phyloP scores from a whole-genome alignment of 2,797 vertebrate species.

The Artibeus lituratus region DNA sequence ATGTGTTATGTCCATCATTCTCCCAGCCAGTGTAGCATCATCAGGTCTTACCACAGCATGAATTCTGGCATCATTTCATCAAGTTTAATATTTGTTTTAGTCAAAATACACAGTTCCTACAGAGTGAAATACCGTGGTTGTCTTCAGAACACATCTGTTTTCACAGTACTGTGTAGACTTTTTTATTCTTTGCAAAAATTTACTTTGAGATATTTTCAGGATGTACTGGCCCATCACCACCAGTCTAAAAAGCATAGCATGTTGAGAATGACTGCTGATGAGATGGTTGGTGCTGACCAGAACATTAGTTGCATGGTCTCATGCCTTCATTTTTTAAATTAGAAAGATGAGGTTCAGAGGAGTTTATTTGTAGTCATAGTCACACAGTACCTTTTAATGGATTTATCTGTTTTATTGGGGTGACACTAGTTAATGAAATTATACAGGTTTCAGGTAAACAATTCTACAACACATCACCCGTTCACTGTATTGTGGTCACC shows the following conservation, averaged over 20 bases:
- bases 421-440: not conserved
- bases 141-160: not conserved
- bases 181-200: not conserved
- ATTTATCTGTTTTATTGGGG: not conserved
- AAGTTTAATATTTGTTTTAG: slow-evolving; percentile 31
- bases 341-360: not conserved
- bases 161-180: not conserved
- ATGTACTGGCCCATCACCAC: not conserved
- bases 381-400: not conserved
- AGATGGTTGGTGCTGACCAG: not conserved
- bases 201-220: not conserved
- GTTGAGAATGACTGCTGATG: not conserved
- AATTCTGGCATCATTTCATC: slow-evolving; percentile 20
- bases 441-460: not conserved
- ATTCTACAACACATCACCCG: not conserved
- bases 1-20: not conserved
- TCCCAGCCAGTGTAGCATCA: not conserved
- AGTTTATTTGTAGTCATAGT: not conserved
- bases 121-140: not conserved
- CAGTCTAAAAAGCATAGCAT: not conserved
- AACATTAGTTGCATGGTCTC: not conserved
- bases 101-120: not conserved
- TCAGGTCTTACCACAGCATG: not conserved
- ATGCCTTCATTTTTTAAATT: not conserved
- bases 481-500: not conserved